Base-by-base conservation (phyloP, 2,113 vertebrate genomes). In the Proteles cristata region DNA sequence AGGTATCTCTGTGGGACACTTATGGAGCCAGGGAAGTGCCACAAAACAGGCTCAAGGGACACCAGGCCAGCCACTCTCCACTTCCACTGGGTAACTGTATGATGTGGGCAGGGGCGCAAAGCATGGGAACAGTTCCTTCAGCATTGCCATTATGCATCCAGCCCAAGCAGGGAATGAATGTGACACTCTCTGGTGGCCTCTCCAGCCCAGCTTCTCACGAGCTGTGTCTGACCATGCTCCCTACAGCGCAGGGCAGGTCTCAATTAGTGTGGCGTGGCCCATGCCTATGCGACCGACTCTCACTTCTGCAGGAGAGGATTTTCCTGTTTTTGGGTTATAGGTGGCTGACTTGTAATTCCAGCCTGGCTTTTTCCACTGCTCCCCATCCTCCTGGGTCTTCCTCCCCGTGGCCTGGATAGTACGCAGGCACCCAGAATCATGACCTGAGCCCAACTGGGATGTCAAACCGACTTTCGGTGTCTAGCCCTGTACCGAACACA, bases 71-170 rank as follows among this genome's bases (percentile, higher is more conserved):
- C 48, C 33, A 7, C 9, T 48, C 61, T 35, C 10, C 21, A 19
- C 33, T 55, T 85, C 31, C 48, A 3, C 0, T 2, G 31, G 19
- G 33, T 26, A 12, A 28, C 0, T 0, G 1, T 10, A 11, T 31
- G 58, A 7, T 5, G 26, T 15, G 11, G 39, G 35, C 33, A 9
- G 0, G 79, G 25, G 11, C 21, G 31, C 39, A 74, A 66, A 68
- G 28, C 39, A 0, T 0, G 4, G 4, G 19, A 69, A n/a, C 12
- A 4, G 35, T 45, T 63, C 4, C 2, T 48, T 81, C 11, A 65
- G 48, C 65, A 48, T 50, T 4, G 48, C 19, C n/a, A 31, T n/a
- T 26, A 11, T 45, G 17, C 61, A 25, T 48, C 61, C 50, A 61
- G 43, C 23, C 5, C 55, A 21, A 65, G 63, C 5, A 4, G 7